Conservation (phyloP, 30 jellyfish, hydroid and myxozoan genomes). For the Nemopilema nomurai region DNA sequence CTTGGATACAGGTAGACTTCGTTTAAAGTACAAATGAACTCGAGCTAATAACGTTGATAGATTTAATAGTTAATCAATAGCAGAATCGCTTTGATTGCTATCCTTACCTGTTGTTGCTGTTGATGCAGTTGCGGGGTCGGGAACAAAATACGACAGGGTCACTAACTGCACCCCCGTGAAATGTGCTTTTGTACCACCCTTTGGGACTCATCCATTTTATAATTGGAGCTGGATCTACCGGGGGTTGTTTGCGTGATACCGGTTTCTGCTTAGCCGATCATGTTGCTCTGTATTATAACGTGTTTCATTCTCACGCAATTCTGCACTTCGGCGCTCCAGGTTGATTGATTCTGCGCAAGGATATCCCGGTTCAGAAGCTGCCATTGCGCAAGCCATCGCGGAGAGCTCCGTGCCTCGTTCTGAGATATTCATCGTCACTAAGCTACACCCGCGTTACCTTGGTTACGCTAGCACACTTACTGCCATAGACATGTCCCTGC, state of each 20-base stretch:
- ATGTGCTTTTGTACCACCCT: too few relatives aligned
- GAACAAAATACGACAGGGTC: too few relatives aligned
- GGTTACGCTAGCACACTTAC: constrained; percentile 80
- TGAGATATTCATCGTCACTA: constrained; percentile 83
- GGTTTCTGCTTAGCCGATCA: not conserved
- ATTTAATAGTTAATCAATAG: too few relatives aligned
- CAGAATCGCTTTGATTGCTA: too few relatives aligned
- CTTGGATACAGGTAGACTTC: constrained; percentile 86
- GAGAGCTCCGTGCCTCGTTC: constrained; percentile 83
- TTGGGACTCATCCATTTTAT: too few relatives aligned
- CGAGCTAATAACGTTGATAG: too few relatives aligned
- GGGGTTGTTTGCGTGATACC: not conserved
- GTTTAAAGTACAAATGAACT: not conserved
- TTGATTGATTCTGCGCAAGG: constrained; percentile 90
- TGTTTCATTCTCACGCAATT: not conserved
- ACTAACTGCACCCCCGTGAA: too few relatives aligned
- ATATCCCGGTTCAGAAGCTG: constrained; percentile 89
- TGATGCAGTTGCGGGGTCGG: too few relatives aligned
- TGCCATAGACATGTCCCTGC: constrained; percentile 90
- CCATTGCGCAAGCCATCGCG: constrained; percentile 76
- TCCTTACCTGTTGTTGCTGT: too few relatives aligned
- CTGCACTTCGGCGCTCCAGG: constrained; percentile 14
- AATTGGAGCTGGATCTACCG: too few relatives aligned
- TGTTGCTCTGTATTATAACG: not conserved
- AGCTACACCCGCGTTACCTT: constrained; percentile 87